phyloP scores from a whole-genome alignment of 2,113 vertebrate genomes.

The Pontoporia blainvillei region DNA sequence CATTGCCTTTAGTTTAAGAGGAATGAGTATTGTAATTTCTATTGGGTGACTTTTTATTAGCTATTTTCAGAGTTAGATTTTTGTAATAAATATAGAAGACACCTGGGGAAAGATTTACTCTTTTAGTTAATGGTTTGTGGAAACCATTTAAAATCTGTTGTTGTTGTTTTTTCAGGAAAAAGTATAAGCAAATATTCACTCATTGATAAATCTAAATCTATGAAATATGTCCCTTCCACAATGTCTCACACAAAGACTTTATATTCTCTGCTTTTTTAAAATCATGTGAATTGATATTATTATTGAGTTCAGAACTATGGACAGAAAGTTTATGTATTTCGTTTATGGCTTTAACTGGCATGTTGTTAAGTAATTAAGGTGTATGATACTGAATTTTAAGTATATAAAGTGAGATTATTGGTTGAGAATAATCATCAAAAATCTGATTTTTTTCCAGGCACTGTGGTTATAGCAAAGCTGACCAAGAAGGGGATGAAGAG shows the following conservation, averaged over 20 bases:
- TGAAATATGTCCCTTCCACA: neutral
- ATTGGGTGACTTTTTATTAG: neutral
- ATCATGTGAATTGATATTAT: constrained; percentile 5
- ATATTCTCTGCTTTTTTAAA: constrained; percentile 37
- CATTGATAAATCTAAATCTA: neutral
- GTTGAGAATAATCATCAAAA: constrained; percentile 45
- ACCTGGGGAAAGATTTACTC: neutral
- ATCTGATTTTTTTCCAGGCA: constrained; percentile 83
- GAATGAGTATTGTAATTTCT: neutral
- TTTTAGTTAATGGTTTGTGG: neutral
- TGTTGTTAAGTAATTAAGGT: constrained; percentile 53
- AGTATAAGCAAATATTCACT: neutral
- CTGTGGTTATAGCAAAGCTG: constrained; percentile 98
- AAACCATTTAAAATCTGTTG: neutral
- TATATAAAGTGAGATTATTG: constrained; percentile 16
- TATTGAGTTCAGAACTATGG: constrained; percentile 50
- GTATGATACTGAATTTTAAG: constrained; percentile 26
- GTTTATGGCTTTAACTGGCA: constrained; percentile 53
- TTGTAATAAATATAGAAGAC: neutral
- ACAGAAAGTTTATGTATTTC: constrained; percentile 63
- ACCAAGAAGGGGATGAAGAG: constrained; percentile 99
- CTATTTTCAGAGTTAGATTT: neutral
- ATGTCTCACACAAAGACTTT: neutral
- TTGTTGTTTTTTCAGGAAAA: neutral
- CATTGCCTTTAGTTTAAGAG: neutral